These are phyloP conservation scores for Hypanus sabinus DNA, from an alignment of 2,113 vertebrate genomes.

Conservation along the genomic window DNA sequence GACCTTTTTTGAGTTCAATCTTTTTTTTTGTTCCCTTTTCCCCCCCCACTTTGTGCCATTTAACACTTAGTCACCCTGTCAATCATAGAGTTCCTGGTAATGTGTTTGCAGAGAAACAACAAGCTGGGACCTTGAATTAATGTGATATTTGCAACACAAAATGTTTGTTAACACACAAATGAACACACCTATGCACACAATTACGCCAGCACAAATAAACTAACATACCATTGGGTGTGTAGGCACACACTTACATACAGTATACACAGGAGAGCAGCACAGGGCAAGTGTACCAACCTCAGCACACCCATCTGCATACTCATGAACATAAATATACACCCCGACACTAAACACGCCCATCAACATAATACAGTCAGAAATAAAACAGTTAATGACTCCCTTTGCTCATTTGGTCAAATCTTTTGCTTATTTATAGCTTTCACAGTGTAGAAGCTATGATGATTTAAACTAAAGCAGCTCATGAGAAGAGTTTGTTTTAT, in stretches of 20 bases:
- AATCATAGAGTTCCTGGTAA: not conserved
- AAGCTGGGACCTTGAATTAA: not conserved
- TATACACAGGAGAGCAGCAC: too few relatives aligned
- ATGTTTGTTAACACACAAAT: not conserved
- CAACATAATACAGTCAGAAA: not conserved
- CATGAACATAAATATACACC: not conserved
- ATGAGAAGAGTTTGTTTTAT: slow-evolving; percentile 15
- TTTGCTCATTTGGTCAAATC: not conserved
- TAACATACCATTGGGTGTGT: too few relatives aligned
- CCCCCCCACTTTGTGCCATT: not conserved
- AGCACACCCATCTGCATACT: not conserved
- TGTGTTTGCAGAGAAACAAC: not conserved
- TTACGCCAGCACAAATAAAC: not conserved
- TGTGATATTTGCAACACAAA: not conserved
- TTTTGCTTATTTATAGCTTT: not conserved
- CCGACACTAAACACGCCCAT: not conserved
- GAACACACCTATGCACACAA: too few relatives aligned
- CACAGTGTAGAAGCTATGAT: not conserved
- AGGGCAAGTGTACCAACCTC: too few relatives aligned
- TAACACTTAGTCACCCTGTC: not conserved
- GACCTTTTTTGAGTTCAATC: not conserved
- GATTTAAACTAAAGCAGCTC: not conserved
- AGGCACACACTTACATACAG: too few relatives aligned
- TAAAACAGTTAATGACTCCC: not conserved
- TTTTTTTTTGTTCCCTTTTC: not conserved